Evolutionary conservation across 2,113 vertebrate species (phyloP).

Genomic region (Poeciliopsis prolifica): DNA sequence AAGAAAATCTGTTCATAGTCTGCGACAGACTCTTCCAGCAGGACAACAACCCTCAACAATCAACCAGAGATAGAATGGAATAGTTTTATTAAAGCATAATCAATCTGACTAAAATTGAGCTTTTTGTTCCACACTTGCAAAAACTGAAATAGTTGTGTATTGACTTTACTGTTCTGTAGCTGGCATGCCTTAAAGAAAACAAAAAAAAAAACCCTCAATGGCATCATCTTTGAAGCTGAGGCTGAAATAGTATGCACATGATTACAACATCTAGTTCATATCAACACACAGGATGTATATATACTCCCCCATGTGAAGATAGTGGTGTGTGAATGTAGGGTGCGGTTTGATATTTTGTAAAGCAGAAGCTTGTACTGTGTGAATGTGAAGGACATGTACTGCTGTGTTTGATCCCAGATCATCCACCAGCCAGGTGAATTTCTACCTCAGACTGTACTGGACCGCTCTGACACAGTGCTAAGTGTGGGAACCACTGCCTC

Average conservation of each 20-base stretch:
- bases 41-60: too few relatives aligned
- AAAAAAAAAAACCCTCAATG: background rate
- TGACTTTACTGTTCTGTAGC: background rate
- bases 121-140: background rate
- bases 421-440: background rate
- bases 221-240: slow-evolving; percentile 15
- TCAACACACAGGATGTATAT: slow-evolving; percentile 17
- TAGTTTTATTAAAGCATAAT: too few relatives aligned
- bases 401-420: slow-evolving; percentile 18
- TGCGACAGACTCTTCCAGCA: too few relatives aligned
- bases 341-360: slow-evolving; percentile 41
- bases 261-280: slow-evolving; percentile 39
- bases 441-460: background rate
- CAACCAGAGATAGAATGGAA: too few relatives aligned
- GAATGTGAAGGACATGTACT: slow-evolving; percentile 10
- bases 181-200: slow-evolving; percentile 1
- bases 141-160: background rate
- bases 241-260: slow-evolving; percentile 11
- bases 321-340: slow-evolving; percentile 42
- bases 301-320: slow-evolving; percentile 3
- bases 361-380: slow-evolving; percentile 39
- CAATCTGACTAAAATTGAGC: background rate
- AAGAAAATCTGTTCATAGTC: too few relatives aligned
- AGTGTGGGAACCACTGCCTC: background rate
- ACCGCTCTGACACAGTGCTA: background rate